Base-by-base conservation (phyloP, 2,888 invertebrate genomes). In the Maniola hyperantus region DNA sequence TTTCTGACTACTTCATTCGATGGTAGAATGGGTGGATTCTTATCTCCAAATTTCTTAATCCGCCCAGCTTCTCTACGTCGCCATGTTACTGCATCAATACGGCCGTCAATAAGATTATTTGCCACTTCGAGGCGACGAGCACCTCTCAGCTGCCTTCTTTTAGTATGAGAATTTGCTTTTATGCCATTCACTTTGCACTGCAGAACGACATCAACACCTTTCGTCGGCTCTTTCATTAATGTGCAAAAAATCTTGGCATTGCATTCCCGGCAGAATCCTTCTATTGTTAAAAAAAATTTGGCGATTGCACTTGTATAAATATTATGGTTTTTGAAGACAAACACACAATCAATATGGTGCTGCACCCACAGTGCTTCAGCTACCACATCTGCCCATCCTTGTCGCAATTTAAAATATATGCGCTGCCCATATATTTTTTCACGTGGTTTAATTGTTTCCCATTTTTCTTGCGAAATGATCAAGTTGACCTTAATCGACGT, bases 351-450 rank as follows among this genome's bases (percentile, higher is more conserved):
- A 1, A 46, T 5, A 15, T 46, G 46, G 15, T 46, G 15, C 15
- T 46, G 46, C n/a, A 46, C 46, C 46, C 46, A 46, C 2, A 46
- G 4, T 15, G 46, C 46, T 46, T 46, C 46, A 46, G 46, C 15
- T 46, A 46, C 46, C 46, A 46, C 46, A 15, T 46, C 46, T 15
- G 46, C 46, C 15, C 46, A 46, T n/a, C 46, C 46, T 46, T n/a
- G 46, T 46, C 46, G 46, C 46, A 46, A 46, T 46, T 46, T 46
- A 6, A 15, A 46, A 15, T 46, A 46, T 46, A 46, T 15, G 15
- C 46, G 46, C 15, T n/a, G 2, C 4, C 15, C 15, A 7, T 46
- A 46, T 6, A 46, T 46, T 46, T 46, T 15, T 46, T 46, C 46
- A 6, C n/a, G 15, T n/a, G 15, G 46, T 46, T 15, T 15, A 15